phyloP scores from a whole-genome alignment of 2,888 invertebrate species.

The Pachycephus smyrnensis region DNA sequence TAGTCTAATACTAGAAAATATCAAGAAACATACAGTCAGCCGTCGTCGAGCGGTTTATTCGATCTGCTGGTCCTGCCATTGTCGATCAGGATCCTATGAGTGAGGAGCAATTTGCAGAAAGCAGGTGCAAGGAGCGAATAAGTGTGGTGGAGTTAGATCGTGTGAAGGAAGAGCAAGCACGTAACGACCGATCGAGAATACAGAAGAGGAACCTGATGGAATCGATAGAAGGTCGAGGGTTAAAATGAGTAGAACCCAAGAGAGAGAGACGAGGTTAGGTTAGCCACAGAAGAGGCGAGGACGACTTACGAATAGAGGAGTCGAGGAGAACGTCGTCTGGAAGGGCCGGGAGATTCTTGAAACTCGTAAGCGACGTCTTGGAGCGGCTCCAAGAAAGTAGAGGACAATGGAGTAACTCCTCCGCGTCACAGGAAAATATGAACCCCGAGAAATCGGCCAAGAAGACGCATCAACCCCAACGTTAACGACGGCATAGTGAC shows the following conservation, averaged over 20 bases:
- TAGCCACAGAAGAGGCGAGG: too few species aligned
- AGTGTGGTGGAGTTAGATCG: slow-evolving; percentile 58
- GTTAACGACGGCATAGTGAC: slow-evolving; percentile 19
- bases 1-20: too few species aligned
- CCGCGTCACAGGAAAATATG: slow-evolving; percentile 65
- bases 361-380: slow-evolving; percentile 42
- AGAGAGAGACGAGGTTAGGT: background rate
- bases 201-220: background rate
- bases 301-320: background rate
- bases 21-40: background rate
- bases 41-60: background rate
- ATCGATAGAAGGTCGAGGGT: background rate
- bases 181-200: background rate
- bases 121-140: slow-evolving; percentile 63
- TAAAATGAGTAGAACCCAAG: background rate
- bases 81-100: slow-evolving; percentile 58
- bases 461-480: slow-evolving; percentile 28
- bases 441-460: slow-evolving; percentile 51
- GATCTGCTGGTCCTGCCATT: slow-evolving; percentile 1
- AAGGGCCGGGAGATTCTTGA: slow-evolving; percentile 16
- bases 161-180: slow-evolving; percentile 32
- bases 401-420: slow-evolving; percentile 66
- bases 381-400: slow-evolving; percentile 58
- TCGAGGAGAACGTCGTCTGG: slow-evolving; percentile 7
- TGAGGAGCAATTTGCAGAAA: slow-evolving; percentile 59